Conservation (phyloP, 2,888 invertebrate genomes). For the Diloba caeruleocephala region DNA sequence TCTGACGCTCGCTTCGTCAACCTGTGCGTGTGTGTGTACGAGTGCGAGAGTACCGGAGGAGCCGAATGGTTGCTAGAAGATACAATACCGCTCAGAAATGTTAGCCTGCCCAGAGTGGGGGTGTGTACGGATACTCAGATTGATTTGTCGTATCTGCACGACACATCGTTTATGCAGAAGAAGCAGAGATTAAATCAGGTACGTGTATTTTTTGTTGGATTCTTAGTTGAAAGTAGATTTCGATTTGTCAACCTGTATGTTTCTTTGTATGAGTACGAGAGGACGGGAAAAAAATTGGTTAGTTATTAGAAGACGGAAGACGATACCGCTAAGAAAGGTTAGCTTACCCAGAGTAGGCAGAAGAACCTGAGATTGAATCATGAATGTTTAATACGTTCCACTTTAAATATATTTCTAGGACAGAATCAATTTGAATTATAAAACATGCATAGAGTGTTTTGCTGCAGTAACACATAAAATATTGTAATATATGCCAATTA, state of each 20-base stretch:
- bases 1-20: constrained; percentile 94
- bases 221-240: too few species aligned
- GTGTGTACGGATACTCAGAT: constrained; percentile 95
- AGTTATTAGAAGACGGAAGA: too few species aligned
- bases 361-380: too few species aligned
- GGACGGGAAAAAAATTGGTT: too few species aligned
- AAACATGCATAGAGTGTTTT: too few species aligned
- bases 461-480: neutral
- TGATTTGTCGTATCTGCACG: constrained; percentile 94
- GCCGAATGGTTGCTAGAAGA: constrained; percentile 98
- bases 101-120: constrained; percentile 94
- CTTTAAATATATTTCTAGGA: too few species aligned
- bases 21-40: constrained; percentile 98
- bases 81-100: constrained; percentile 97
- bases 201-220: constrained; percentile 6
- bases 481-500: neutral
- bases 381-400: too few species aligned
- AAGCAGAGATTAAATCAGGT: constrained; percentile 94
- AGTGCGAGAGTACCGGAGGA: constrained; percentile 99
- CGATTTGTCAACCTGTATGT: too few species aligned
- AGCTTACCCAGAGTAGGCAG: too few species aligned
- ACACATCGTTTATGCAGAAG: constrained; percentile 94
- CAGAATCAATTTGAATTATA: too few species aligned
- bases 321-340: too few species aligned
- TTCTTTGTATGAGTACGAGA: too few species aligned